Evolutionary conservation across 2,113 vertebrate species (phyloP).

Genomic region (Gymnogyps californianus): DNA sequence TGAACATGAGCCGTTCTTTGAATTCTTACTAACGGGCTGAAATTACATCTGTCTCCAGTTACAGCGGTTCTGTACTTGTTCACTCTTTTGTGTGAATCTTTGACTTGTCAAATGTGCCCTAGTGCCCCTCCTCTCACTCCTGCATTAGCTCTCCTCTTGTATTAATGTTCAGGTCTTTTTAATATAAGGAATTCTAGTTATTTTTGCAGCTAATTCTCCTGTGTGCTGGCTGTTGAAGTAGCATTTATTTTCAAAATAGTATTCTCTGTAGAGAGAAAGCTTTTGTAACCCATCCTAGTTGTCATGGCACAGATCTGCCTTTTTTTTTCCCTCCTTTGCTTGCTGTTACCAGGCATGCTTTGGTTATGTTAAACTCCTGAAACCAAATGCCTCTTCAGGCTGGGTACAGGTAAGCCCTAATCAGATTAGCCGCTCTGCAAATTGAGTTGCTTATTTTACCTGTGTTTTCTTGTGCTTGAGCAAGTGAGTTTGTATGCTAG

Average conservation of each 20-base stretch:
- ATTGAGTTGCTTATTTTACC: neutral
- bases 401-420: conserved; percentile 47
- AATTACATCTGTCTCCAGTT: neutral
- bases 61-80: neutral
- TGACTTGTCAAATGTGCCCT: neutral
- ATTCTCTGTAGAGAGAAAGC: neutral
- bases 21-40: neutral
- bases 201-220: neutral
- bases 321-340: neutral
- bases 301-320: neutral
- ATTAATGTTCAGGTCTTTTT: rapidly evolving
- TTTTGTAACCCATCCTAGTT: neutral
- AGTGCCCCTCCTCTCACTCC: neutral
- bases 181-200: neutral
- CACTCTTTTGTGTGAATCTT: neutral
- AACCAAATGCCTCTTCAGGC: neutral
- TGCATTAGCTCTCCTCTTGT: neutral
- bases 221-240: neutral
- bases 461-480: neutral
- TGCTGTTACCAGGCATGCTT: neutral
- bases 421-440: neutral
- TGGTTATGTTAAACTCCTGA: neutral
- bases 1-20: neutral
- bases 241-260: neutral
- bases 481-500: neutral